phyloP scores from a whole-genome alignment of 2,888 invertebrate species.

The Tricholauxania praeusta region DNA sequence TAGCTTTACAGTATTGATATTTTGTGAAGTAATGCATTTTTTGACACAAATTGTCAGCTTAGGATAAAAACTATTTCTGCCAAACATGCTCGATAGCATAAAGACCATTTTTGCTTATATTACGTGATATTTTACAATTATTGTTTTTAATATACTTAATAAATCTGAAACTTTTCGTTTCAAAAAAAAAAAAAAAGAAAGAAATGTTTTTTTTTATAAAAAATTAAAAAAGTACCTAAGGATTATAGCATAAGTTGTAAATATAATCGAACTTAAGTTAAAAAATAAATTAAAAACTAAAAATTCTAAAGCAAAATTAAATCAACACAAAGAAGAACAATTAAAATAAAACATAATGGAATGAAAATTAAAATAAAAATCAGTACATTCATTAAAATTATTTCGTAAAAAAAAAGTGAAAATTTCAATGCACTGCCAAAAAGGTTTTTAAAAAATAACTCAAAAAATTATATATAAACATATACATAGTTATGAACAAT shows the following conservation, averaged over 20 bases:
- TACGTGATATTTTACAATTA: too few species aligned
- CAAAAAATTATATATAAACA: constrained; percentile 27
- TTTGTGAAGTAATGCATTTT: too few species aligned
- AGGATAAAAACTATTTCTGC: too few species aligned
- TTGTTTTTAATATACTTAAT: not conserved
- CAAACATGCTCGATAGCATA: too few species aligned
- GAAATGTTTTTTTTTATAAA: constrained; percentile 19
- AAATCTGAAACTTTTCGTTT: constrained; percentile 20
- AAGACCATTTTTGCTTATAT: too few species aligned
- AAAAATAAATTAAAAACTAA: constrained; percentile 26
- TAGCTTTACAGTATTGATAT: too few species aligned
- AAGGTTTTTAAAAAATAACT: constrained; percentile 58
- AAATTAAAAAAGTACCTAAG: constrained; percentile 21
- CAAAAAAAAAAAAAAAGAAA: constrained; percentile 4
- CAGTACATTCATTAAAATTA: not conserved
- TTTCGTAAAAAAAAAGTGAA: constrained; percentile 41
- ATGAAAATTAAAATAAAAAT: too few species aligned
- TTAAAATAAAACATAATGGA: too few species aligned
- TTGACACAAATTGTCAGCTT: too few species aligned
- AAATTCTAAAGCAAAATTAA: constrained; percentile 38
- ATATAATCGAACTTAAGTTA: constrained; percentile 3
- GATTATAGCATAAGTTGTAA: constrained; percentile 2
- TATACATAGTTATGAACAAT: constrained; percentile 35
- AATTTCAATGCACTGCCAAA: constrained; percentile 65
- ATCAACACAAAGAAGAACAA: constrained; percentile 12